Base-by-base conservation (phyloP, 2,113 vertebrate genomes). In the Alethe castanea region DNA sequence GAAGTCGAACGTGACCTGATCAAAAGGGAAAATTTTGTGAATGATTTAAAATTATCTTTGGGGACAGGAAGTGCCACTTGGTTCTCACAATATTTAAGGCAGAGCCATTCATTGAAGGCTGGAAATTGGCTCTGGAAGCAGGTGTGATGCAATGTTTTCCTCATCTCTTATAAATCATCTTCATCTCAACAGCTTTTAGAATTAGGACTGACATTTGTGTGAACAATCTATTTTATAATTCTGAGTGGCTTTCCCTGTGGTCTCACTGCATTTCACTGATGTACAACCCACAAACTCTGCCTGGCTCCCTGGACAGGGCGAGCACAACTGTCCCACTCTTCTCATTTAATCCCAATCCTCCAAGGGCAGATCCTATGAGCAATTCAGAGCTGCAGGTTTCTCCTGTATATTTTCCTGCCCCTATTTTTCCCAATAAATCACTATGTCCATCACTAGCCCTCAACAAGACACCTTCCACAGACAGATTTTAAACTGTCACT, bases 1-100 rank as follows among this genome's bases (percentile, higher is more conserved):
- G 76, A 53, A 95, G 94, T 1, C 2, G 44, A 53, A 50, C 53
- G 2, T 22, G 73, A 84, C 96, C 98, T 98, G 89, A 26, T 19
- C 31, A 50, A 50, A 62, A 36, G 12, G 48, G 31, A 19, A 56
- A 62, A 50, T 56, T 2, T 15, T 8, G 26, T 44, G 35, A 70
- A 17, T 36, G 2, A 44, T 23, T 77, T 26, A 5, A 48, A 48
- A 56, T 11, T 36, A 11, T 29, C 57, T 69, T 44, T 69, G 24
- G 6, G 31, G 69, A 35, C 24, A 53, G 59, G 31, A 88, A 80
- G 7, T 36, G 53, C 5, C n/a, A 40, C 48, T 57, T 44, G 20
- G 1, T 35, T 85, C 88, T 90, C 33, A 69, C 40, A 53, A 11
- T 67, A 24, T 38, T 8, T 29, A 22, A 48, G 23, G 35, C 60